phyloP scores from a whole-genome alignment of 2,113 vertebrate genomes.

The Stigmatopora nigra region DNA sequence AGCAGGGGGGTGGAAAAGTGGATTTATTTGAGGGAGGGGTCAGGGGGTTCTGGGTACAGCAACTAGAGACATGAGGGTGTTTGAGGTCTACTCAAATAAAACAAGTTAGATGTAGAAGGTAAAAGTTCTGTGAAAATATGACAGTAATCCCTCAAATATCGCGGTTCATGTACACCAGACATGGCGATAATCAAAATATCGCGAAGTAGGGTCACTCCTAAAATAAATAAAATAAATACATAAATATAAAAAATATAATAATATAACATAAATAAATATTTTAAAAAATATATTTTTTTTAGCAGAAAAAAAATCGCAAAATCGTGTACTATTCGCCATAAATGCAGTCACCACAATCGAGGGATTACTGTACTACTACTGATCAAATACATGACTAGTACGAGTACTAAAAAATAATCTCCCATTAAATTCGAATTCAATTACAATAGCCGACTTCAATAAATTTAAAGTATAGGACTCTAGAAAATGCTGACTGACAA shows the following conservation, averaged over 20 bases:
- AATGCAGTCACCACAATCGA: no score
- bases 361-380: no score
- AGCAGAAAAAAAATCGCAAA: no score
- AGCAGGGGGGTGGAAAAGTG: slow-evolving; percentile 1
- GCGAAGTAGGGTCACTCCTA: no score
- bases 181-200: no score
- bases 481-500: neutral
- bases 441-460: neutral
- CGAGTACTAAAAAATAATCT: neutral
- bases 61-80: slow-evolving; percentile 55
- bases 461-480: neutral
- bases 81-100: slow-evolving; percentile 49
- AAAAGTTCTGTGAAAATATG: neutral
- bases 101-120: slow-evolving; percentile 53
- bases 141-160: no score
- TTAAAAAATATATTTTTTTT: no score
- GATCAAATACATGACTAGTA: neutral
- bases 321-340: no score
- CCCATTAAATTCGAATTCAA: neutral
- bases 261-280: no score
- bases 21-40: slow-evolving; percentile 24
- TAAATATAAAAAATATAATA: no score
- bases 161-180: neutral
- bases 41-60: slow-evolving; percentile 57
- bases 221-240: no score